phyloP scores from a whole-genome alignment of 2,888 invertebrate species.

The Polydrusus cervinus region DNA sequence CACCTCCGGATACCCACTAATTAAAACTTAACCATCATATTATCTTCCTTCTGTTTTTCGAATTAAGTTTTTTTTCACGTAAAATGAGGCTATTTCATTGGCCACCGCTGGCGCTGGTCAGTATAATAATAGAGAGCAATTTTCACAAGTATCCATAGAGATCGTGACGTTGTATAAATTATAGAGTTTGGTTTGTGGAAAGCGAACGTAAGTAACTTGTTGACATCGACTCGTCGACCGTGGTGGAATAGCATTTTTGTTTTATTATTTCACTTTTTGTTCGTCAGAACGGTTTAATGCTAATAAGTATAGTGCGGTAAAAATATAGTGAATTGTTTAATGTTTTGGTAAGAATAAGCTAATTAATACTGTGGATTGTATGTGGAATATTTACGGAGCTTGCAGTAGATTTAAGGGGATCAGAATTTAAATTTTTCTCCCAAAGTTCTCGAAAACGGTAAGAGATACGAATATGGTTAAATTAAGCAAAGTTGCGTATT shows the following conservation, averaged over 20 bases:
- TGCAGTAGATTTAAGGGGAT: too few species aligned
- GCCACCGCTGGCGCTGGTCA: conserved; percentile 2
- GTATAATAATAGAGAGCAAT: conserved; percentile 16
- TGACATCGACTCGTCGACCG: conserved; percentile 19
- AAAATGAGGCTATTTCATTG: background rate
- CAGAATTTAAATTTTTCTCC: too few species aligned
- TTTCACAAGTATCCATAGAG: conserved; percentile 36
- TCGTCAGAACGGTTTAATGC: conserved; percentile 1
- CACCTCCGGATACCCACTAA: too few species aligned
- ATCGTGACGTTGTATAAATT: conserved; percentile 39
- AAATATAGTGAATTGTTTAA: conserved; percentile 4
- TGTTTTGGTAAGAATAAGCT: conserved; percentile 1
- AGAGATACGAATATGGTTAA: too few species aligned
- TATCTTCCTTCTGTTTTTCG: too few species aligned
- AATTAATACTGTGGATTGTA: too few species aligned
- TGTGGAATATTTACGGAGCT: too few species aligned
- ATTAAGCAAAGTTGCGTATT: too few species aligned
- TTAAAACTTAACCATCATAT: too few species aligned
- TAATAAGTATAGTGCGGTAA: background rate
- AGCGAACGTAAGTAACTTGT: conserved; percentile 31
- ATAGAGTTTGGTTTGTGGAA: conserved; percentile 21
- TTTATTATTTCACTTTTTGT: background rate
- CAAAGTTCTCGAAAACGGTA: too few species aligned
- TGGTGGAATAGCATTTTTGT: background rate
- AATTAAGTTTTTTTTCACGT: background rate